Percentiles rank a stretch among this genome's conserved stretches.
Evolutionary conservation across 2,797 vertebrate species (phyloP).

Genomic region (Cephalopachus bancanus): DNA sequence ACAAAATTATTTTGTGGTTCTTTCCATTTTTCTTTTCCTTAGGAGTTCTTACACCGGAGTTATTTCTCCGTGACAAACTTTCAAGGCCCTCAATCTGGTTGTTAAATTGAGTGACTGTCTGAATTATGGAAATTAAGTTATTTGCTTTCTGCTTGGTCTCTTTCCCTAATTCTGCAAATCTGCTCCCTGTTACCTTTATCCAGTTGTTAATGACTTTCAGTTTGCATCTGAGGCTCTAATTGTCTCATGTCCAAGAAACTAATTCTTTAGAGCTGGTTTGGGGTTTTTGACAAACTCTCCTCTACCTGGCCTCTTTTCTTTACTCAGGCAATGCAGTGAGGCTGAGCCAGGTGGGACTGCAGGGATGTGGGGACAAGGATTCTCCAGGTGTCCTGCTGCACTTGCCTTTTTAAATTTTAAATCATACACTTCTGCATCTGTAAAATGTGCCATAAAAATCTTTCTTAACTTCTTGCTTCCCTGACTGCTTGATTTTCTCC

Average conservation of each 20-base stretch:
- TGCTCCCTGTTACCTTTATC: constrained; percentile 21
- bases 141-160: constrained; percentile 28
- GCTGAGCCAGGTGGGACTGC: fast-evolving
- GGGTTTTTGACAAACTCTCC: background rate
- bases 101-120: background rate
- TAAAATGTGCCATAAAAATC: fast-evolving
- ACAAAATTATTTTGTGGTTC: background rate
- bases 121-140: background rate
- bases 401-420: background rate
- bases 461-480: background rate
- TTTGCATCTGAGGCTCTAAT: background rate
- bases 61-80: constrained; percentile 10
- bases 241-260: background rate
- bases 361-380: fast-evolving
- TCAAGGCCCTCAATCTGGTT: background rate
- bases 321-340: too few species aligned
- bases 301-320: background rate
- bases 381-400: background rate
- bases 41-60: background rate
- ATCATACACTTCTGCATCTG: background rate
- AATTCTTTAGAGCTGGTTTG: background rate
- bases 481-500: background rate
- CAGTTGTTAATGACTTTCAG: background rate
- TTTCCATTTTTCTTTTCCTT: background rate
- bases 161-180: constrained; percentile 22